A percentile compares a stretch with the other conserved stretches of the same genome.
Conservation (phyloP, 2,888 invertebrate species). For the Lymantria dispar region DNA sequence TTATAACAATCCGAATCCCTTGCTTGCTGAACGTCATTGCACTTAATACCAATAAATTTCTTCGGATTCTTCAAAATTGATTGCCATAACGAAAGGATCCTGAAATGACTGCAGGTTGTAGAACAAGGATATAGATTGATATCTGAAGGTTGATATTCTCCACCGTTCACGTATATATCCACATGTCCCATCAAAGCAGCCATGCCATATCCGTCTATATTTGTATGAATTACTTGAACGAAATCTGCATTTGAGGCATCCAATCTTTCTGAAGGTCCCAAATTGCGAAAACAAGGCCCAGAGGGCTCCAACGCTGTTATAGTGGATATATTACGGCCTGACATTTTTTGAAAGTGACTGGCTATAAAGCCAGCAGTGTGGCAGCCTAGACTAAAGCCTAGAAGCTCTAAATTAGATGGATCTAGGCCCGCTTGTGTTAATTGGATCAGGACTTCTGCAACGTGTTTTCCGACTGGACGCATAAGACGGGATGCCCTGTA, state of each 20-base stretch:
- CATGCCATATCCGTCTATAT: constrained; percentile 76
- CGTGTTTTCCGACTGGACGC: constrained; percentile 72
- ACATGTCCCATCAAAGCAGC: constrained; percentile 69
- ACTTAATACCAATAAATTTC: constrained; percentile 62
- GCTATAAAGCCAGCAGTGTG: constrained; percentile 69
- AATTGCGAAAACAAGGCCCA: constrained; percentile 66
- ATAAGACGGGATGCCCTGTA: constrained; percentile 61
- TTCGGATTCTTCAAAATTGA: constrained; percentile 57
- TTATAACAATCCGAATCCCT: constrained; percentile 59
- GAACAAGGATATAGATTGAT: constrained; percentile 59
- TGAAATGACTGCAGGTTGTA: constrained; percentile 68
- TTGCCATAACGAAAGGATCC: constrained; percentile 59
- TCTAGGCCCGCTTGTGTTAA: constrained; percentile 58
- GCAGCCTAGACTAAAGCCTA: constrained; percentile 72
- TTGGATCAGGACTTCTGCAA: constrained; percentile 60
- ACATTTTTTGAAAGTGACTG: constrained; percentile 57
- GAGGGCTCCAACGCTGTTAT: constrained; percentile 69
- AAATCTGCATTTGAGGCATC: constrained; percentile 65
- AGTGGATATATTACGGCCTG: constrained; percentile 63
- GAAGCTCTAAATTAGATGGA: constrained; percentile 57
- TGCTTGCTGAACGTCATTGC: constrained; percentile 62
- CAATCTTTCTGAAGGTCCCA: constrained; percentile 51
- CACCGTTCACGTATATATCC: constrained; percentile 71
- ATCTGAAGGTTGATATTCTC: constrained; percentile 71
- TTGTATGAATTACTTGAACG: constrained; percentile 70